These are phyloP conservation scores for Rhopalosiphum maidis DNA, from an alignment of 1,140 invertebrate genomes.

Conservation along the genomic window DNA sequence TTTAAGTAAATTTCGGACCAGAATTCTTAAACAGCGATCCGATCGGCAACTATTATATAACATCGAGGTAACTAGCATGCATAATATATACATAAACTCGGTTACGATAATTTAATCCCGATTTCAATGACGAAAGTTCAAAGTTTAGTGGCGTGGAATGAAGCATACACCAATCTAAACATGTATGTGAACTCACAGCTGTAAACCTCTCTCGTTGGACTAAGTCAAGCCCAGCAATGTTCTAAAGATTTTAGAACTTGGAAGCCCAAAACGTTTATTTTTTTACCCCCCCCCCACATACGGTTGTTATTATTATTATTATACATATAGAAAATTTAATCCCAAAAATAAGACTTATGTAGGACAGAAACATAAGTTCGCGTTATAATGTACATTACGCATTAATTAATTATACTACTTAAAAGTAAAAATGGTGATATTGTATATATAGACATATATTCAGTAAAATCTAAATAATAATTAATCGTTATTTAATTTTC, in stretches of 20 bases:
- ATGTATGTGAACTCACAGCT: neutral
- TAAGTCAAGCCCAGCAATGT: neutral
- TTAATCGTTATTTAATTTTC: neutral
- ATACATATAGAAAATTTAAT: neutral
- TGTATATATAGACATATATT: no score
- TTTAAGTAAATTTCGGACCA: neutral
- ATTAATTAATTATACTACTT: neutral
- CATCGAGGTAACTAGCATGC: neutral
- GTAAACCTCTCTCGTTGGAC: neutral
- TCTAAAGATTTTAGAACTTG: neutral
- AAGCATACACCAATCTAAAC: neutral
- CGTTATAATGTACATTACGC: neutral
- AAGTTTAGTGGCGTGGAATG: neutral
- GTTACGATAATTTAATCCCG: neutral
- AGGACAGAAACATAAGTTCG: neutral
- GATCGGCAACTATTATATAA: neutral
- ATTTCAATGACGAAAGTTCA: neutral
- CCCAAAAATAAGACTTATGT: neutral
- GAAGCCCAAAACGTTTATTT: neutral
- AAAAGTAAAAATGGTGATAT: no score
- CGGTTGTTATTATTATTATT: neutral
- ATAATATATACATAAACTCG: neutral
- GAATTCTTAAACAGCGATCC: neutral
- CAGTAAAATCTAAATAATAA: no score
- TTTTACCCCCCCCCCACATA: neutral